Evolutionary conservation across 2,888 invertebrate genomes (phyloP).

Genomic region (Hyposoter dolosus): DNA sequence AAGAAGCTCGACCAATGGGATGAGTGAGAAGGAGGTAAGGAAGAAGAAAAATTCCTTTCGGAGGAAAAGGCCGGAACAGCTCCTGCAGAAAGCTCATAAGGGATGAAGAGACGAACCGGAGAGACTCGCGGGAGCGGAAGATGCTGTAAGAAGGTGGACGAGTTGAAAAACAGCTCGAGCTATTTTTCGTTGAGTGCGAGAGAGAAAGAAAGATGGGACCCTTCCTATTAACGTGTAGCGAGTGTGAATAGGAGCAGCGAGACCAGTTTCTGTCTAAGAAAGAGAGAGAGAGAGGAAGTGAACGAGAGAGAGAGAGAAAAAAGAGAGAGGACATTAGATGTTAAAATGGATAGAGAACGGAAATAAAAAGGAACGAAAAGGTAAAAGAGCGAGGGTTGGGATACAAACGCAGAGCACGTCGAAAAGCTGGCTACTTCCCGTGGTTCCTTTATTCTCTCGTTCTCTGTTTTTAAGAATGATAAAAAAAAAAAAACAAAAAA

Average conservation of each 20-base stretch:
- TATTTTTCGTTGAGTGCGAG: constrained; percentile 55
- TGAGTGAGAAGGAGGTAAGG: constrained; percentile 34
- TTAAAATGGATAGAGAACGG: constrained; percentile 49
- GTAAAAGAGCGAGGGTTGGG: constrained; percentile 41
- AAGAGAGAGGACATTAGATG: constrained; percentile 19
- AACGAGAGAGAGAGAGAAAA: neutral
- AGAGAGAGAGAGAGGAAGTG: neutral
- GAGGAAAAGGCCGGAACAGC: constrained; percentile 54
- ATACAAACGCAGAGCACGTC: constrained; percentile 43
- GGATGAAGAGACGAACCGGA: constrained; percentile 50
- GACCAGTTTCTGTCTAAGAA: neutral
- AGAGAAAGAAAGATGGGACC: neutral
- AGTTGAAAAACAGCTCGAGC: constrained; percentile 67
- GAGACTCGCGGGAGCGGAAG: constrained; percentile 61
- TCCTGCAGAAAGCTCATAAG: constrained; percentile 46
- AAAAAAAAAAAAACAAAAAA: constrained; percentile 27
- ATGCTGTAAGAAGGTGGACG: constrained; percentile 58
- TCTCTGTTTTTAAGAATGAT: constrained; percentile 29
- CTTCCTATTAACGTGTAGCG: constrained; percentile 5
- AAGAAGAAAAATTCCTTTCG: constrained; percentile 65
- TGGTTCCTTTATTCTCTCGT: constrained; percentile 40
- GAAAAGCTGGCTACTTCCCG: constrained; percentile 41
- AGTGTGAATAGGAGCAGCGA: neutral
- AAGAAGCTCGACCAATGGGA: constrained; percentile 36
- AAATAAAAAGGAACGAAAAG: constrained; percentile 50